Base-by-base conservation (phyloP, 2,888 invertebrate species). In the Bembecia ichneumoniformis region DNA sequence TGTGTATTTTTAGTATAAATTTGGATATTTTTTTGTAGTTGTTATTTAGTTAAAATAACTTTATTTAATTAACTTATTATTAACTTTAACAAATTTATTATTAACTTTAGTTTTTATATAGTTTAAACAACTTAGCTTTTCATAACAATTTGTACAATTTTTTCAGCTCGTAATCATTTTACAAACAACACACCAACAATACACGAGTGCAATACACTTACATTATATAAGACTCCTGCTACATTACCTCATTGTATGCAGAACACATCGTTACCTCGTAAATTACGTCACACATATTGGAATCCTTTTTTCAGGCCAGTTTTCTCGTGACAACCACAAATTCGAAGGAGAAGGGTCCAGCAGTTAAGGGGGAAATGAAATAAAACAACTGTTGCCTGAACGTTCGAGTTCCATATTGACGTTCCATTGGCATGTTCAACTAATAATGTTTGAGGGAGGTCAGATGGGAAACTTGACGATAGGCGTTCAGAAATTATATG, bases 361-460 rank as follows among this genome's bases (percentile, higher is more conserved):
- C 54, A 46, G 53, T 55, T 54, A 49, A 43, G 44, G 16, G 58
- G 54, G 58, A 56, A 61, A 65, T 62, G 60, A 63, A 63, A 68
- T 58, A 66, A 62, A 67, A 64, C 68, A 63, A 58, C 58, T 64
- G 63, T 58, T 59, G 53, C 56, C 44, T 53, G 35, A 52, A 48
- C 52, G 52, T 44, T 49, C 35, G 28, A 28, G 52, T 54, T 48
- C 51, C 58, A 54, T 61, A 57, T 55, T 63, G 64, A 63, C 62
- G 58, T 59, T 47, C 53, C 55, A 55, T 60, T 64, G 65, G 62
- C 64, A 64, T 66, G 60, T 63, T 60, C 52, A 58, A 60, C 62
- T 66, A 69, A 70, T 68, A 66, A 66, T 57, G 58, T 58, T 61
- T 66, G 67, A 63, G 58, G 56, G 59, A 64, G 67, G 66, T 66